phyloP scores from a whole-genome alignment of 2,888 invertebrate genomes.

The Synergus laeviventris region DNA sequence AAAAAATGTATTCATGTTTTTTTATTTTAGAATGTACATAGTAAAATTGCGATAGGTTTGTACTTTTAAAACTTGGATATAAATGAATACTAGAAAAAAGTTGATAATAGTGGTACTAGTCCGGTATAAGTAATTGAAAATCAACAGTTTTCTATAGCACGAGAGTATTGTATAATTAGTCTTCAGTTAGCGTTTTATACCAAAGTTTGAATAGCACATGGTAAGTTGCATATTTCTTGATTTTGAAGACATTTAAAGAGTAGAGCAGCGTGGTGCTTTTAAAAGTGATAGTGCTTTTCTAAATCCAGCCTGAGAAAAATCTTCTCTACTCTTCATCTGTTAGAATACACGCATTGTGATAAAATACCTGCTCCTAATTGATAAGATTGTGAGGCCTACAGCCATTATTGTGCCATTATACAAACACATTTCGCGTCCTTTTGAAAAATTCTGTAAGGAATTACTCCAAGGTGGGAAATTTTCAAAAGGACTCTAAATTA shows the following conservation, averaged over 20 bases:
- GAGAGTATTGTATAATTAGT: background rate
- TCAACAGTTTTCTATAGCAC: background rate
- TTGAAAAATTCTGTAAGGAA: background rate
- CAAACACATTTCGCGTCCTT: background rate
- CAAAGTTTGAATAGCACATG: background rate
- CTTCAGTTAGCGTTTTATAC: conserved; percentile 1
- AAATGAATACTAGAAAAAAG: conserved; percentile 44
- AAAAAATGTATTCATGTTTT: background rate
- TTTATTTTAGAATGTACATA: conserved; percentile 44
- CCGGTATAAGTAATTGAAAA: background rate
- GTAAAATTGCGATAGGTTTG: conserved; percentile 41
- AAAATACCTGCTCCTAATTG: background rate
- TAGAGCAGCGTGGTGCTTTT: background rate
- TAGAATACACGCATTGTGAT: background rate
- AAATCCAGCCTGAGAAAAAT: background rate
- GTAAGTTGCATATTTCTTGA: background rate
- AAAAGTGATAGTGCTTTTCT: too few relatives aligned
- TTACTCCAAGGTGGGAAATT: background rate
- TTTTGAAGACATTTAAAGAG: background rate
- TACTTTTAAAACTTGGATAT: conserved; percentile 46
- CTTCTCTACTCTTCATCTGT: background rate
- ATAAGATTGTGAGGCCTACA: background rate
- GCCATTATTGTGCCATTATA: background rate
- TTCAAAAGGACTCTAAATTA: conserved; percentile 8
- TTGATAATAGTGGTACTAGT: background rate